A percentile compares a stretch with the other conserved stretches of the same genome.
These are phyloP conservation scores for Macrosteles quadrilineatus DNA, from an alignment of 1,140 invertebrate species.

Conservation along the genomic window DNA sequence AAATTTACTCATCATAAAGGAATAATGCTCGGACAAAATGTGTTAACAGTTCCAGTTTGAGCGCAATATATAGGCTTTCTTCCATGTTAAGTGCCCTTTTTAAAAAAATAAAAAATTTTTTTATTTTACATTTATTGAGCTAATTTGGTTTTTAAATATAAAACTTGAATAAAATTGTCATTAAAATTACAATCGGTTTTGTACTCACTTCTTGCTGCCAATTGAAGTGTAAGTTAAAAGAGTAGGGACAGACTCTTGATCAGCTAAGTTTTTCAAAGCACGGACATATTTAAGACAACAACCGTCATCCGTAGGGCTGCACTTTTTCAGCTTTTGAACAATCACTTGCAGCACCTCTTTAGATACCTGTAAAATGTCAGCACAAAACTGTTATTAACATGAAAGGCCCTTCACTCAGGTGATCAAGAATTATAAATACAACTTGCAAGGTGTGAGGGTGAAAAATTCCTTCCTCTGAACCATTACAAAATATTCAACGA, in stretches of 20 bases:
- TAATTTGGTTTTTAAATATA: no score
- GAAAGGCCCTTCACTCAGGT: no score
- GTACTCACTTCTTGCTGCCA: constrained; percentile 50
- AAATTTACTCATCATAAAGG: no score
- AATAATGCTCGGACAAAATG: no score
- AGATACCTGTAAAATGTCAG: constrained; percentile 14
- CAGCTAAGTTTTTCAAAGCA: constrained; percentile 66
- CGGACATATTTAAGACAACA: constrained; percentile 51
- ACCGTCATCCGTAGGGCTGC: constrained; percentile 22
- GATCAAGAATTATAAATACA: background rate
- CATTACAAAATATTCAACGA: background rate
- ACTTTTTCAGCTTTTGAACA: constrained; percentile 6
- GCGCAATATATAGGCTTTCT: no score
- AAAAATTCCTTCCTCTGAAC: background rate
- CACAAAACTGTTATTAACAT: background rate
- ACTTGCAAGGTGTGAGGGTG: background rate
- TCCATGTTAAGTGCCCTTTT: no score
- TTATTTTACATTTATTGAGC: no score
- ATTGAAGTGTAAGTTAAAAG: constrained; percentile 58
- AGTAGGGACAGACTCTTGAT: constrained; percentile 57
- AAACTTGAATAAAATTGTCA: no score
- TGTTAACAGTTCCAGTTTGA: no score
- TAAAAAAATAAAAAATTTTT: no score
- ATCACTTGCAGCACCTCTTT: constrained; percentile 7
- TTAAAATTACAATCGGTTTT: no score